A percentile compares a stretch with the other conserved stretches of the same genome.
These are phyloP conservation scores for Drymodes brunneopygia DNA, from an alignment of 2,113 vertebrate species.

Conservation along the genomic window DNA sequence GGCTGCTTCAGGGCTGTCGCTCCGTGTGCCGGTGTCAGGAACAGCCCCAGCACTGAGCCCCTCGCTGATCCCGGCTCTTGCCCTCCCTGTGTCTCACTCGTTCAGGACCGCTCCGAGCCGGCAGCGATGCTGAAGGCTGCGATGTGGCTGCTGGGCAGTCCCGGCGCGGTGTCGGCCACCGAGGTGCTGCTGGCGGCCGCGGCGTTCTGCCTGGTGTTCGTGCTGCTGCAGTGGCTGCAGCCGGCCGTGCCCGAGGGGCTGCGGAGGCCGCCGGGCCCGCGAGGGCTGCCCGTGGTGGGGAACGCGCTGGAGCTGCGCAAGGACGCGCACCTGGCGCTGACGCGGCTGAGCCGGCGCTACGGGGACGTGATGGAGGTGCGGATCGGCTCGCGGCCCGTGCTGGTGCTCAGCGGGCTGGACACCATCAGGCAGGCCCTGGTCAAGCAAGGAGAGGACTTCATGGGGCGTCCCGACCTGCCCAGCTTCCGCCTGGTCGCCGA, in stretches of 20 bases:
- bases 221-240: conserved; percentile 62
- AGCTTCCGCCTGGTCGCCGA: conserved; percentile 54
- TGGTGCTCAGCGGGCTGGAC: conserved; percentile 84
- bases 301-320: conserved; percentile 76
- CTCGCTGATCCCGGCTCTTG: conserved; percentile 60
- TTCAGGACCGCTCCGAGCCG: background rate
- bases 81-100: conserved; percentile 63
- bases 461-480: conserved; percentile 82
- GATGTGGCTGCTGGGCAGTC: conserved; percentile 39
- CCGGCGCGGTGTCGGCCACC: conserved; percentile 60
- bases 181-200: conserved; percentile 74
- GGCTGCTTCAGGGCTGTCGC: background rate
- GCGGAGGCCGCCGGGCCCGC: conserved; percentile 79
- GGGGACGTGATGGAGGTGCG: conserved; percentile 83
- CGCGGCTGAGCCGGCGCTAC: conserved; percentile 77
- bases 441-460: conserved; percentile 85
- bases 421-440: conserved; percentile 83
- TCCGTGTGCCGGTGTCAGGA: conserved; percentile 50
- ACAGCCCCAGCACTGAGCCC: conserved; percentile 45
- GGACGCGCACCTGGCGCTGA: conserved; percentile 79
- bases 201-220: conserved; percentile 70
- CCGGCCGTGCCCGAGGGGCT: conserved; percentile 76
- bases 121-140: conserved; percentile 60
- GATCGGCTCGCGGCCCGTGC: conserved; percentile 82
- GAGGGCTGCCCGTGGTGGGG: conserved; percentile 81